Evolutionary conservation across 2,797 vertebrate species (phyloP), one percentile per base, ranked within the genome.

Genomic region (Esox lucius): DNA sequence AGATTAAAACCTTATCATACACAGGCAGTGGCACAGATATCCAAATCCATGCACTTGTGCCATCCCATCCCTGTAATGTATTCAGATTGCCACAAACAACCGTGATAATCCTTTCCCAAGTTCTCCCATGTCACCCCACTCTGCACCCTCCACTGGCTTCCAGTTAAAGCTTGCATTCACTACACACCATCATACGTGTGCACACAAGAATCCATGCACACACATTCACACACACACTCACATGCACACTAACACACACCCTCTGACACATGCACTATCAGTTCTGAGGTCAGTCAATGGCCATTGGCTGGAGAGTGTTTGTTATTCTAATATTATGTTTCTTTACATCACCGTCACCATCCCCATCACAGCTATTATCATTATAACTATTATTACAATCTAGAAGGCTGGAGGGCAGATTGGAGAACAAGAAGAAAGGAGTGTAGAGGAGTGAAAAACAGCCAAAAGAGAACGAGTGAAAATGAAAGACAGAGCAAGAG

Each of bases 251-350:
- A 90, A 91, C 87, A 83, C 91, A 87, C 93, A 91, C 93, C 90
- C 92, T 82, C 80, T 73, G 79, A 83, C 82, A 76, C 83, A 75
- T 81, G 77, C 68, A 84, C 87, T 84, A 71, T 79, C 76, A 70
- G 75, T 69, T 64, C 72, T 78, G 74, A 88, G 92, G 92, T 94
- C 92, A 92, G 87, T 83, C 24, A 74, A 87, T 93, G 93, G 90
- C 91, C 93, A 91, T 77, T 91, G 91, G 91, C 91, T 87, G 78
- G 79, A 89, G 82, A 90, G 86, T 76, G 91, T 93, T 93, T 95
- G 94, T 94, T 96, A 95, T 96, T 96, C 88, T 95, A 90, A 93
- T 93, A 93, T 94, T 92, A 85, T 88, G 91, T 94, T 94, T 93
- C 93, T 94, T 93, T 93, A 94, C 93, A 94, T 93, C 56, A 91